phyloP scores from a whole-genome alignment of 2,888 invertebrate species.

The Cephus sareptanus region DNA sequence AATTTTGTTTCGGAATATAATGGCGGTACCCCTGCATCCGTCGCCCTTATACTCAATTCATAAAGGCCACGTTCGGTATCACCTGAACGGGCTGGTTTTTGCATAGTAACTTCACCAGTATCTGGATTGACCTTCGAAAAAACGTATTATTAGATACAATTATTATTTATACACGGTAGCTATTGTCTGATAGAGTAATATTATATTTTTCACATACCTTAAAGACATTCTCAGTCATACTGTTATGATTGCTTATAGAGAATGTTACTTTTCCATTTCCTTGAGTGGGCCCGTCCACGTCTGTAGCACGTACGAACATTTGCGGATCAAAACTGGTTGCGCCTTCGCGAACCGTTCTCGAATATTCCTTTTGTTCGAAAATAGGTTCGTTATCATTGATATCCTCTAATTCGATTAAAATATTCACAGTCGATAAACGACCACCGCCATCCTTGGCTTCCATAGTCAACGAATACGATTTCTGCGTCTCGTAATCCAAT shows the following conservation, averaged over 20 bases:
- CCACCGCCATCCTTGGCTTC: constrained; percentile 87
- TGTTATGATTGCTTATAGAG: constrained; percentile 76
- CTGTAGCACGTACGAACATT: constrained; percentile 80
- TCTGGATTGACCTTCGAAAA: constrained; percentile 70
- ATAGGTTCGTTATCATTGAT: constrained; percentile 82
- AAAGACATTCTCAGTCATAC: constrained; percentile 71
- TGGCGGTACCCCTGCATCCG: constrained; percentile 78
- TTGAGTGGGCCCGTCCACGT: constrained; percentile 79
- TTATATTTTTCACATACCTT: constrained; percentile 36
- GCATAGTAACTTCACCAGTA: constrained; percentile 78
- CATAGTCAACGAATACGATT: constrained; percentile 82
- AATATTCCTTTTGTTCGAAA: constrained; percentile 78
- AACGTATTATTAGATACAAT: constrained; percentile 64
- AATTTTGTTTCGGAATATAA: constrained; percentile 75
- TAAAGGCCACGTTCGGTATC: constrained; percentile 82
- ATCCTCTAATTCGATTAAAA: constrained; percentile 78
- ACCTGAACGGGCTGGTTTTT: constrained; percentile 75
- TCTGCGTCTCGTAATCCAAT: constrained; percentile 84
- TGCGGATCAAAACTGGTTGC: constrained; percentile 83
- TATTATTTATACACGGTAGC: constrained; percentile 53
- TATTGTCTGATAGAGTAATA: neutral
- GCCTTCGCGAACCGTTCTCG: constrained; percentile 81
- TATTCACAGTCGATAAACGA: constrained; percentile 75
- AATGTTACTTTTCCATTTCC: constrained; percentile 78
- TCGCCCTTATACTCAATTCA: constrained; percentile 75